A percentile compares a stretch with the other conserved stretches of the same genome.
Conservation (phyloP, 2,888 invertebrate species). For the Brachypterus glaber region DNA sequence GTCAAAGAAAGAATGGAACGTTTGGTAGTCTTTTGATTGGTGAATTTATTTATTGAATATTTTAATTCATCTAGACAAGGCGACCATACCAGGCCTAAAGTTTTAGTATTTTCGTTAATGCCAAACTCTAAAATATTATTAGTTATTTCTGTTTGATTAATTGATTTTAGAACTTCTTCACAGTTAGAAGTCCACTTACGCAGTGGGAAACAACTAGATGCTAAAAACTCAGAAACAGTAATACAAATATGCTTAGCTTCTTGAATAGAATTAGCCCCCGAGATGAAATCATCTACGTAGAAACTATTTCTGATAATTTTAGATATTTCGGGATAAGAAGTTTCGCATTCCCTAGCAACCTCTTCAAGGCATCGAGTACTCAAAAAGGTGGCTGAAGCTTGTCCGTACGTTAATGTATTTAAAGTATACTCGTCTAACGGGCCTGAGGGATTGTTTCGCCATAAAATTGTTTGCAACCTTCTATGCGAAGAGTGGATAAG, state of each 20-base stretch:
- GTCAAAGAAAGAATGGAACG: background rate
- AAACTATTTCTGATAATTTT: background rate
- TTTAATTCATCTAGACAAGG: background rate
- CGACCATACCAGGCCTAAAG: background rate
- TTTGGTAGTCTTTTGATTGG: background rate
- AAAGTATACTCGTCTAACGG: conserved; percentile 19
- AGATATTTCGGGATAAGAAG: background rate
- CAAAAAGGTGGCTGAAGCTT: background rate
- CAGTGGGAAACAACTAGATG: background rate
- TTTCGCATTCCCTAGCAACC: background rate
- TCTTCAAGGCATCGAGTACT: background rate
- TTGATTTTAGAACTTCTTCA: background rate
- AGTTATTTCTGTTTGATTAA: background rate
- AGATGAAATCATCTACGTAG: conserved; percentile 1
- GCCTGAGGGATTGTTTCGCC: conserved; percentile 23
- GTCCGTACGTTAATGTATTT: conserved; percentile 20
- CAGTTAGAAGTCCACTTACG: background rate
- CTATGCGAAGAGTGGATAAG: conserved; percentile 16
- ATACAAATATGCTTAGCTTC: background rate
- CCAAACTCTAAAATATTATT: background rate
- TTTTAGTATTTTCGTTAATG: background rate
- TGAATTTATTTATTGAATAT: background rate
- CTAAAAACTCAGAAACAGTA: background rate
- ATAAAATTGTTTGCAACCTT: conserved; percentile 29
- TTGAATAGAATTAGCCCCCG: background rate